Percentiles rank a stretch among this genome's conserved stretches.
phyloP scores from a whole-genome alignment of 2,888 invertebrate genomes.

The Hanleya hanleyi region DNA sequence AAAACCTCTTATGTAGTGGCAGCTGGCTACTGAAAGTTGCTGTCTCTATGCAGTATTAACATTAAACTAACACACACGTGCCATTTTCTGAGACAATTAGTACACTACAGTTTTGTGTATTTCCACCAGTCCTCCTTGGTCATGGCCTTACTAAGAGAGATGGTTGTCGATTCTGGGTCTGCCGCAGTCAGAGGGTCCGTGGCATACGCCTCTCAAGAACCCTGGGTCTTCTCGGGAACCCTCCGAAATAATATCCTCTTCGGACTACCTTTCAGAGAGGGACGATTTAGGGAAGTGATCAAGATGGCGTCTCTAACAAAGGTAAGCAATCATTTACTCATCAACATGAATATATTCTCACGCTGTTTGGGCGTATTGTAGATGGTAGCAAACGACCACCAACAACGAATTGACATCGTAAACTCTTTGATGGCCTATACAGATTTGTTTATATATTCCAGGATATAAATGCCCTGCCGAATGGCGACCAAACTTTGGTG shows the following conservation, averaged over 20 bases:
- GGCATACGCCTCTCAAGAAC: slow-evolving; percentile 15
- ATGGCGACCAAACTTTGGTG: slow-evolving; percentile 3
- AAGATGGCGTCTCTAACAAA: not conserved
- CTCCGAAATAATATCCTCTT: slow-evolving; percentile 16
- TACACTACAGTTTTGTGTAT: too few species aligned
- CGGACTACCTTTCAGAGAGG: not conserved
- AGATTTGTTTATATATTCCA: too few species aligned
- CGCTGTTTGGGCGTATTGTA: too few species aligned
- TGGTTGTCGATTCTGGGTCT: not conserved
- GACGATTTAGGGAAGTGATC: not conserved
- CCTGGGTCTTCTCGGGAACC: slow-evolving; percentile 17
- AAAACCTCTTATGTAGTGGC: too few species aligned
- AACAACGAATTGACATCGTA: too few species aligned
- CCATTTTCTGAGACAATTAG: too few species aligned
- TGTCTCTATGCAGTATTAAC: too few species aligned
- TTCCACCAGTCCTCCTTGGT: not conserved
- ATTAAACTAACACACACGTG: too few species aligned
- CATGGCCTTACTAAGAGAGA: not conserved
- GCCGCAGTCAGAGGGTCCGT: not conserved
- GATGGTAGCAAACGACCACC: too few species aligned
- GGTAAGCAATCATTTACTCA: not conserved
- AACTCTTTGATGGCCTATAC: too few species aligned
- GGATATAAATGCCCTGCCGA: slow-evolving; percentile 8
- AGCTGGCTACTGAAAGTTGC: too few species aligned
- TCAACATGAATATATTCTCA: too few species aligned